phyloP scores from a whole-genome alignment of 1,140 invertebrate genomes.

The Ceratosolen solmsi region DNA sequence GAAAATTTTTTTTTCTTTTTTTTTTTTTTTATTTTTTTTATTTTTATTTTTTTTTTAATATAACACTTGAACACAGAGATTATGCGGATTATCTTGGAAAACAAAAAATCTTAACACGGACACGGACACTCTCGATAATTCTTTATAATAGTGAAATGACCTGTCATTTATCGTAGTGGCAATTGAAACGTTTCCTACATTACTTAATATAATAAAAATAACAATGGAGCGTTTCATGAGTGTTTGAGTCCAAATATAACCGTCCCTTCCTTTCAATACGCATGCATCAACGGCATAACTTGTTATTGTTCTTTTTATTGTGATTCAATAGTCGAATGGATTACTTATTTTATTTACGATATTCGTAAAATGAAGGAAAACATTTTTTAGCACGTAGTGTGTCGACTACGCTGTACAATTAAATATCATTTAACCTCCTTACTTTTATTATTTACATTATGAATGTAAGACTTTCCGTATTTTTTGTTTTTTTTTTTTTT shows the following conservation, averaged over 20 bases:
- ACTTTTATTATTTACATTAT: no score
- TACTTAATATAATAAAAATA: background rate
- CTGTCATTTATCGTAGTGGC: background rate
- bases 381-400: no score
- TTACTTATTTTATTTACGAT: no score
- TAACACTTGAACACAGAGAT: background rate
- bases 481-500: no score
- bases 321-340: no score
- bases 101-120: constrained; percentile 11
- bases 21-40: background rate
- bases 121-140: constrained; percentile 38
- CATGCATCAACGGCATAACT: constrained; percentile 43
- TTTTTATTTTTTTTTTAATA: background rate
- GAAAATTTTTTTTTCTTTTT: background rate
- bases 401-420: no score
- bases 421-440: no score
- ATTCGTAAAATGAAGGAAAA: no score
- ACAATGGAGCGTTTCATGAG: constrained; percentile 26
- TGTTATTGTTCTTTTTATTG: constrained; percentile 42
- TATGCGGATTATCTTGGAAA: background rate
- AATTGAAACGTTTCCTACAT: constrained; percentile 9
- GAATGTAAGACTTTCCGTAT: no score
- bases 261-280: constrained; percentile 43
- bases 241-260: constrained; percentile 46
- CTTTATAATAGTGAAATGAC: constrained; percentile 13